These are phyloP conservation scores for Dromaius novaehollandiae DNA, from an alignment of 2,113 vertebrate genomes.

Conservation along the genomic window DNA sequence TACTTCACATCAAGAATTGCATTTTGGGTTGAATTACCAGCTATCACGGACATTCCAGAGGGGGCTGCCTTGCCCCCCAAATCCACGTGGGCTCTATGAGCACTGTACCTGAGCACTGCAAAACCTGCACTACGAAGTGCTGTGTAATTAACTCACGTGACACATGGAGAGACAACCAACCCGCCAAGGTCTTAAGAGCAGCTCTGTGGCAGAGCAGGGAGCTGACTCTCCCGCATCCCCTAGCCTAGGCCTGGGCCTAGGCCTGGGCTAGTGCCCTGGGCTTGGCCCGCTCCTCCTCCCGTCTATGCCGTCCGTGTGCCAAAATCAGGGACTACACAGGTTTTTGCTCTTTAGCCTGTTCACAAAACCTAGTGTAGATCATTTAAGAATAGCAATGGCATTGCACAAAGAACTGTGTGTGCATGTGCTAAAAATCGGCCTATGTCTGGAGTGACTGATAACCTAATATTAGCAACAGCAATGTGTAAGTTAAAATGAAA, in stretches of 20 bases:
- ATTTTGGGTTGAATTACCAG: background rate
- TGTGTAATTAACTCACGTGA: background rate
- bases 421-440: background rate
- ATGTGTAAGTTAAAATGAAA: background rate
- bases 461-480: background rate
- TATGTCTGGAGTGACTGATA: background rate
- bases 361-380: background rate
- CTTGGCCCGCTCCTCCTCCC: background rate
- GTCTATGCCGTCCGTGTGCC: background rate
- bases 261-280: background rate
- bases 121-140: background rate
- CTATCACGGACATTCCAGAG: background rate
- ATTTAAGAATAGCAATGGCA: background rate
- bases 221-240: background rate
- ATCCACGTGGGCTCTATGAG: background rate
- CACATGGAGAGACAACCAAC: background rate
- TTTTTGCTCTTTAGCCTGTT: background rate
- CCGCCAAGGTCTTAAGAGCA: background rate
- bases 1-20: background rate
- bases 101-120: fast-evolving
- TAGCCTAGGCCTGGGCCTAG: no score
- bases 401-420: background rate
- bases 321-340: background rate
- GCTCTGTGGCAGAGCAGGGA: background rate
- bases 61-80: background rate